Conservation (phyloP, 2,888 invertebrate genomes). For the Cistogaster globosa region DNA sequence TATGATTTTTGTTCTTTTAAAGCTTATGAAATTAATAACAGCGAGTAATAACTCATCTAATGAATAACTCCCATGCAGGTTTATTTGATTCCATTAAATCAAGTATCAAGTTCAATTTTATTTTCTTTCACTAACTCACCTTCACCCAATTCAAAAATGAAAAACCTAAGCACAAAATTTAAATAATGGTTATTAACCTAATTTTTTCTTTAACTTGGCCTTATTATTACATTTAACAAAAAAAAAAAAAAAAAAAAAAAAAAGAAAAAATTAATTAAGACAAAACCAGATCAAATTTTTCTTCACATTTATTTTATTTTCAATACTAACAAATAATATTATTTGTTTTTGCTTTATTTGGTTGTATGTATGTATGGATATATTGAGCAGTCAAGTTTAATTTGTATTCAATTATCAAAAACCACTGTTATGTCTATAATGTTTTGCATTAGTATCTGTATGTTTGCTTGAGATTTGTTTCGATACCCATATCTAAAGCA, state of each 20-base stretch:
- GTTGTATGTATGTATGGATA: neutral
- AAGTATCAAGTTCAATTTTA: neutral
- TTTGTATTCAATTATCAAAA: conserved; percentile 41
- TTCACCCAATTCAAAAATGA: conserved; percentile 47
- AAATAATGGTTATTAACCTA: conserved; percentile 34
- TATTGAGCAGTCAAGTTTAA: conserved; percentile 35
- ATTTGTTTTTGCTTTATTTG: neutral
- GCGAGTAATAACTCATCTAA: too few species aligned
- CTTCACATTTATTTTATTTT: conserved; percentile 18
- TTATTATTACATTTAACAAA: conserved; percentile 30
- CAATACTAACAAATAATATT: neutral
- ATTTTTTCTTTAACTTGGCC: neutral
- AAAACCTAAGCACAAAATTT: conserved; percentile 26
- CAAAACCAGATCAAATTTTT: conserved; percentile 5
- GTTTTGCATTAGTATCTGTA: too few species aligned
- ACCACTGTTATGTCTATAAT: neutral
- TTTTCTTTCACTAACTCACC: conserved; percentile 16
- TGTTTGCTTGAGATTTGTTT: conserved; percentile 2
- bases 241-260: too few species aligned
- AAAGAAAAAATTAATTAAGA: conserved; percentile 24
- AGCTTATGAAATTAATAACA: too few species aligned
- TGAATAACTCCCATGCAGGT: too few species aligned
- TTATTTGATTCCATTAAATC: too few species aligned
- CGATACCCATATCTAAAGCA: neutral
- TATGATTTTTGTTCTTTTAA: too few species aligned